Conservation (phyloP, 2,888 invertebrate species). For the Drosophila pegasa region DNA sequence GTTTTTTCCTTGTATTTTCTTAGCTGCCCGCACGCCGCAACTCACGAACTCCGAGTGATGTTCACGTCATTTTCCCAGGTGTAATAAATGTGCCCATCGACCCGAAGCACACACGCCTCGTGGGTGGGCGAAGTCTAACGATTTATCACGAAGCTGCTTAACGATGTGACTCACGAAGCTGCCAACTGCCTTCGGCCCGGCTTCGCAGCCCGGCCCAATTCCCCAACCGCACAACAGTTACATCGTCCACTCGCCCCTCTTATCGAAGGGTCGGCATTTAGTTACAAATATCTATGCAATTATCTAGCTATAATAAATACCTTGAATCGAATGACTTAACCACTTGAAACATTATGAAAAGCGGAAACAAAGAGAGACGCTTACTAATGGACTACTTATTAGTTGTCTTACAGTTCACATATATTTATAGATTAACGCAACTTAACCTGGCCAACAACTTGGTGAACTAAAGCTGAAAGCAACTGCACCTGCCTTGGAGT, state of each 20-base stretch:
- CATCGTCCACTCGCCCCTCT: background rate
- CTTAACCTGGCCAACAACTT: background rate
- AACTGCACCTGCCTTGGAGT: background rate
- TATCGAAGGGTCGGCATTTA: conserved; percentile 1
- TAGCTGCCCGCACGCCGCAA: conserved; percentile 44
- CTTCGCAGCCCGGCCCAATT: conserved; percentile 15
- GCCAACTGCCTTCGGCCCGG: conserved; percentile 47
- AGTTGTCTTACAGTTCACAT: background rate
- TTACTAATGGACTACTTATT: conserved; percentile 1
- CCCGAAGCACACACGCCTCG: conserved; percentile 41
- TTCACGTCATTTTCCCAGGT: conserved; percentile 34
- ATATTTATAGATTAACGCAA: background rate
- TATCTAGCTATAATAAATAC: conserved; percentile 19
- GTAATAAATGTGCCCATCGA: conserved; percentile 41
- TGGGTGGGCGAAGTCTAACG: conserved; percentile 45
- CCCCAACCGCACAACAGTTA: conserved; percentile 17
- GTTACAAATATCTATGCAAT: conserved; percentile 15
- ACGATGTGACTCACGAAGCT: conserved; percentile 41
- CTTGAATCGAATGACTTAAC: conserved; percentile 27
- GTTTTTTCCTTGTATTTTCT: background rate
- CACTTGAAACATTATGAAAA: conserved; percentile 11
- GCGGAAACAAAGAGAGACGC: background rate
- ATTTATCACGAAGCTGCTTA: conserved; percentile 41
- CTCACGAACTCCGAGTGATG: conserved; percentile 49
- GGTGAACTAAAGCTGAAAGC: background rate